Evolutionary conservation across 2,888 invertebrate genomes (phyloP).

Genomic region (Nebria brevicollis): DNA sequence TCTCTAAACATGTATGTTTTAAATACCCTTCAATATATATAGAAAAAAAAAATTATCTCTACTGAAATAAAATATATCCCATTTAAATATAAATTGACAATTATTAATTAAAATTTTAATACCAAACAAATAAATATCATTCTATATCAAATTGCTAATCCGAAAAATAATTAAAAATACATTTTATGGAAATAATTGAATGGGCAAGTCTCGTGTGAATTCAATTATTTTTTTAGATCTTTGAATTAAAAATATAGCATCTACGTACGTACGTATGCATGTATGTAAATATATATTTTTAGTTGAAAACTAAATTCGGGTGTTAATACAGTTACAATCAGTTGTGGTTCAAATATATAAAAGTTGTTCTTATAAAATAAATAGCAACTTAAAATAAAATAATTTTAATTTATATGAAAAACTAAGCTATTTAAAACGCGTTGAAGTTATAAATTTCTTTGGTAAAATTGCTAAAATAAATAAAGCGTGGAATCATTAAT

Average conservation of each 20-base stretch:
- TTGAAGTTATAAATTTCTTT: too few species aligned
- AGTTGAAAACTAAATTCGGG: too few species aligned
- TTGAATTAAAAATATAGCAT: not conserved
- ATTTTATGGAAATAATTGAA: not conserved
- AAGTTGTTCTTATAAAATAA: too few species aligned
- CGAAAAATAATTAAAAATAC: not conserved
- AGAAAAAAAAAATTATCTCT: not conserved
- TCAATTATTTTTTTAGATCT: not conserved
- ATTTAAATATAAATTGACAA: not conserved
- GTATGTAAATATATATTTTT: not conserved
- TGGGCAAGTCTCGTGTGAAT: not conserved
- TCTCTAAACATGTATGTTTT: too few species aligned
- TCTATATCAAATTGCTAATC: not conserved
- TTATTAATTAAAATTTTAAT: not conserved
- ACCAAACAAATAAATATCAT: not conserved
- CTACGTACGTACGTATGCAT: not conserved
- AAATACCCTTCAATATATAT: too few species aligned
- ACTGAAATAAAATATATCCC: not conserved
- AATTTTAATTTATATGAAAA: too few species aligned
- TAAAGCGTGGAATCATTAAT: not conserved
- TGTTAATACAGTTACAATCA: too few species aligned
- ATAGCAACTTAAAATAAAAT: too few species aligned
- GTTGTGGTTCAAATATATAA: too few species aligned
- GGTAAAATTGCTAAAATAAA: not conserved
- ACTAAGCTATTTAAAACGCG: too few species aligned